Conservation (phyloP, 1,140 invertebrate species). For the Amyelois transitella region DNA sequence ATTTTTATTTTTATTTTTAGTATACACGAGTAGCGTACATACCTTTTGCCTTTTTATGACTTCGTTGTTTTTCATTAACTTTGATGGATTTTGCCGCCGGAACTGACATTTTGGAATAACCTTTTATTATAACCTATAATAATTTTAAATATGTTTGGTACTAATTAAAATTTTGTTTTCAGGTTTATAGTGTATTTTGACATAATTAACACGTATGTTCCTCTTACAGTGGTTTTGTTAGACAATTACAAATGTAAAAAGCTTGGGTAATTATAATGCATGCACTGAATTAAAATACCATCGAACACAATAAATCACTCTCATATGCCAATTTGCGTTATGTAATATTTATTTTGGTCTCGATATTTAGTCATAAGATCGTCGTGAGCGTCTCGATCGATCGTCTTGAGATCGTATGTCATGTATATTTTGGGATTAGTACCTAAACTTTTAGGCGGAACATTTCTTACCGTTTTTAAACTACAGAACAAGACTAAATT, state of each 20-base stretch:
- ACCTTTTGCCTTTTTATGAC: no score
- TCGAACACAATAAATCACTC: background rate
- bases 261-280: background rate
- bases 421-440: background rate
- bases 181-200: background rate
- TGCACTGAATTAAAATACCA: background rate
- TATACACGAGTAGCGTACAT: background rate
- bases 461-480: background rate
- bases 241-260: background rate
- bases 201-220: background rate
- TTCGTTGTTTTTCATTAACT: no score
- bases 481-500: background rate
- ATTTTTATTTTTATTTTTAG: background rate
- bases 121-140: no score
- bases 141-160: no score
- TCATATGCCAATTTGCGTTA: constrained; percentile 5
- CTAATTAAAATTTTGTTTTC: no score
- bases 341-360: constrained; percentile 36
- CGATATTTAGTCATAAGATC: constrained; percentile 26
- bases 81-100: no score
- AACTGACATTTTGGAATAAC: no score
- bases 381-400: no score
- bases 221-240: background rate
- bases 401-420: background rate
- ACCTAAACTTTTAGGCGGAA: background rate